Conservation (phyloP, 2,888 invertebrate genomes). For the Sphecodes monilicornis region DNA sequence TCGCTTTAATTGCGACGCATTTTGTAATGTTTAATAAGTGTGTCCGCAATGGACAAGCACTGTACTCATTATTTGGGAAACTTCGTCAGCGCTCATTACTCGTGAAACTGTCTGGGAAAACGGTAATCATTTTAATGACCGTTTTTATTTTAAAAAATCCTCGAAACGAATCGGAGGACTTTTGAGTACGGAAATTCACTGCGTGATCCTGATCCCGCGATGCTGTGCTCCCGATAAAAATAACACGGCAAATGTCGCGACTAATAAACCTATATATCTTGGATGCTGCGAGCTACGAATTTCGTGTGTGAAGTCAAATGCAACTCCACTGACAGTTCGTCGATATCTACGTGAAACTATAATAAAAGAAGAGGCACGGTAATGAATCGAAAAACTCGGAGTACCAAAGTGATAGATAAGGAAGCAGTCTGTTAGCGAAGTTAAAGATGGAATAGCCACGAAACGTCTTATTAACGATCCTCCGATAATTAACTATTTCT, state of each 20-base stretch:
- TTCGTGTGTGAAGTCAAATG: background rate
- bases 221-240: conserved; percentile 20
- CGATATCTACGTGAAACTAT: background rate
- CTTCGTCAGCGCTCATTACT: conserved; percentile 21
- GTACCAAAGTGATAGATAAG: background rate
- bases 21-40: conserved; percentile 53
- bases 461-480: background rate
- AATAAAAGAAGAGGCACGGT: background rate
- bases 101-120: conserved; percentile 27
- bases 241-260: conserved; percentile 17
- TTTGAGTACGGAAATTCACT: background rate
- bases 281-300: background rate
- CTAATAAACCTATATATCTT: background rate
- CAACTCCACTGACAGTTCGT: background rate
- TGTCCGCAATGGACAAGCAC: conserved; percentile 17
- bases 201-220: background rate
- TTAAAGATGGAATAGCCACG: background rate
- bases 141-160: conserved; percentile 24
- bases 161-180: conserved; percentile 4
- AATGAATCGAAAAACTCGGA: background rate
- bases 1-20: conserved; percentile 33
- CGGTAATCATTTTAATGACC: conserved; percentile 54
- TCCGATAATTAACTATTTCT: background rate
- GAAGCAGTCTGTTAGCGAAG: background rate
- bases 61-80: conserved; percentile 47